Evolutionary conservation across 1,140 invertebrate genomes (phyloP), one percentile per base, ranked within the genome.

Genomic region (Antheraea mylitta): DNA sequence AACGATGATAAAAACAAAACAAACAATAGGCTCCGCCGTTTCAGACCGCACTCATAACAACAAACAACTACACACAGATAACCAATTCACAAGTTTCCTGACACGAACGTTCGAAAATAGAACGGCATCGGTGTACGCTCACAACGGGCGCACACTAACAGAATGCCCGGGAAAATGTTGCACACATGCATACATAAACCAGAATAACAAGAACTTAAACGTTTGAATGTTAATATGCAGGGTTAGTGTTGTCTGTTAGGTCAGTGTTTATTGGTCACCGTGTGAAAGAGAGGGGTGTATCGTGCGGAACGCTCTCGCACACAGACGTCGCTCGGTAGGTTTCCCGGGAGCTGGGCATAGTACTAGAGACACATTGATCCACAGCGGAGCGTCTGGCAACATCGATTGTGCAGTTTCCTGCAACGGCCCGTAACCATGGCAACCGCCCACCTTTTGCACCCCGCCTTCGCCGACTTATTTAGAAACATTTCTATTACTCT

Each of bases 351-450:
- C 80, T 80, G 81, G 80, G 79, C 87, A 85, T 91, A 91, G 89
- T 91, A 90, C 89, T 91, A 91, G 86, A 90, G 87, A 91, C 89
- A 91, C 89, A 91, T 91, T 91, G 89, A 91, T 91, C 89, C 87
- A 91, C 81, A 69, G 73, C 75, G 63, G 66, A 71, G 70, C 87
- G 89, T 91, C 89, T 91, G 89, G 87, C 85, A 82, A 80, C 89
- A 91, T 91, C 86, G 89, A 91, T 91, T 91, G 82, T 89, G 89
- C 89, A 91, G 89, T 88, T 90, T 89, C 89, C 86, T 89, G 87
- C 86, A 91, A 86, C 87, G 74, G 78, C 69, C 74, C 78, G 87
- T 90, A 78, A 83, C 82, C 84, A 76, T 84, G 83, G 70, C 85
- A 75, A 90, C 89, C 85, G 85, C 83, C 86, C 84, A 81, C 81